Conservation (phyloP, 2,113 vertebrate species). For the Mastomys coucha region DNA sequence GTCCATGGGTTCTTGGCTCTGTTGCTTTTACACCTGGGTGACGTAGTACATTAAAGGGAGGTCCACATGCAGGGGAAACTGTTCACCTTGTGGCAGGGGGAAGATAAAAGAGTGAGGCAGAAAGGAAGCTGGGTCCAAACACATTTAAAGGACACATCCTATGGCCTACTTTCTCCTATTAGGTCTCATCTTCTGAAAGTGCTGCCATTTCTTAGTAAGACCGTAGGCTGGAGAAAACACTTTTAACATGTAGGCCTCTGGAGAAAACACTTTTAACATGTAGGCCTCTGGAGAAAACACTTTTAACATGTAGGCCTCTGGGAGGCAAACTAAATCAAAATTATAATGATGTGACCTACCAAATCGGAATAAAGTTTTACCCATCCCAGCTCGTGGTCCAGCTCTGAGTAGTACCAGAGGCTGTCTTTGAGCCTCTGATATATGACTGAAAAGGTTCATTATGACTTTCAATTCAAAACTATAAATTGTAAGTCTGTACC, state of each 20-base stretch:
- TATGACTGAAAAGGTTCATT: background rate
- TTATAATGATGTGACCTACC: fast-evolving
- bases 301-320: background rate
- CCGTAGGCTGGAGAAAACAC: background rate
- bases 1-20: background rate
- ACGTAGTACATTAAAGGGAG: too few relatives aligned
- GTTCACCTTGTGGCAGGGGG: background rate
- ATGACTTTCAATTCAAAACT: background rate
- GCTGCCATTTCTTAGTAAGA: background rate
- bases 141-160: background rate
- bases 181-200: background rate
- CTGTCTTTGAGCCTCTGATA: background rate
- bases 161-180: background rate
- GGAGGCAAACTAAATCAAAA: background rate
- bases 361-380: background rate
- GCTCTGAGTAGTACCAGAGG: background rate
- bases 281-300: background rate
- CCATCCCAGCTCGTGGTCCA: background rate
- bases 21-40: too few relatives aligned
- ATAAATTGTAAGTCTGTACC: background rate
- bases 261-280: too few relatives aligned
- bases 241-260: background rate
- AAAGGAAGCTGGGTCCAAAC: background rate
- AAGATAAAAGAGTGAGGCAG: background rate
- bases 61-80: background rate